Percentiles rank a stretch among this genome's conserved stretches.
phyloP scores from a whole-genome alignment of 2,888 invertebrate species.

The Tipula helvola region DNA sequence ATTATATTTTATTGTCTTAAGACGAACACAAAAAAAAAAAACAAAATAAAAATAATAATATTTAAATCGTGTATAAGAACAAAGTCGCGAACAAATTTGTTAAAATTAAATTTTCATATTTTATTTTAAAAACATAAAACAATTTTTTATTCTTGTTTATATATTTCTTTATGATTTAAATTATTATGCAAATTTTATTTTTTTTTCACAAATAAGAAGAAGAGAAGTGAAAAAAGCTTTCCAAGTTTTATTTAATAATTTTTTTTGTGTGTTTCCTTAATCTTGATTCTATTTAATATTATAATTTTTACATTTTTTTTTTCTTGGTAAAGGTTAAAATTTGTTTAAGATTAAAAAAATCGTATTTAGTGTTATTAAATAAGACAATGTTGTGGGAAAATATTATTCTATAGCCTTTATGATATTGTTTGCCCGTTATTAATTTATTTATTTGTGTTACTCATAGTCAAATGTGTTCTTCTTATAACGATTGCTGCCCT shows the following conservation, averaged over 20 bases:
- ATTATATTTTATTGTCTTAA: not conserved
- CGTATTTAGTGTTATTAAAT: not conserved
- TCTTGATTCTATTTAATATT: slow-evolving; percentile 4
- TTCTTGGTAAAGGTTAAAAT: not conserved
- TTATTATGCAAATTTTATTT: not conserved
- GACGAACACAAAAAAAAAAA: not conserved
- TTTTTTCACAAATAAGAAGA: not conserved
- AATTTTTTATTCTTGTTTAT: not conserved
- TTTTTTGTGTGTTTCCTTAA: not conserved
- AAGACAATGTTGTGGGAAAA: not conserved
- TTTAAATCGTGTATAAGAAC: not conserved
- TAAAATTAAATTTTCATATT: slow-evolving; percentile 4
- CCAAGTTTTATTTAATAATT: not conserved
- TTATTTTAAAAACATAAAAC: not conserved
- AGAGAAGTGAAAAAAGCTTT: not conserved
- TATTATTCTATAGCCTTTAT: not conserved
- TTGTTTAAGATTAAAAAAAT: not conserved
- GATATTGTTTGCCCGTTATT: not conserved
- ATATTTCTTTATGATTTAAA: not conserved
- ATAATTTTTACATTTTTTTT: not conserved
- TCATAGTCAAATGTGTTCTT: no score
- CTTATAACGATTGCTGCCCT: no score
- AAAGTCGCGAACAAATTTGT: not conserved
- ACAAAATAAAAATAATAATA: not conserved
- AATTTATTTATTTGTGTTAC: not conserved